Percentiles rank a stretch among this genome's conserved stretches.
phyloP scores from a whole-genome alignment of 1,140 invertebrate species.

The Bombus impatiens region DNA sequence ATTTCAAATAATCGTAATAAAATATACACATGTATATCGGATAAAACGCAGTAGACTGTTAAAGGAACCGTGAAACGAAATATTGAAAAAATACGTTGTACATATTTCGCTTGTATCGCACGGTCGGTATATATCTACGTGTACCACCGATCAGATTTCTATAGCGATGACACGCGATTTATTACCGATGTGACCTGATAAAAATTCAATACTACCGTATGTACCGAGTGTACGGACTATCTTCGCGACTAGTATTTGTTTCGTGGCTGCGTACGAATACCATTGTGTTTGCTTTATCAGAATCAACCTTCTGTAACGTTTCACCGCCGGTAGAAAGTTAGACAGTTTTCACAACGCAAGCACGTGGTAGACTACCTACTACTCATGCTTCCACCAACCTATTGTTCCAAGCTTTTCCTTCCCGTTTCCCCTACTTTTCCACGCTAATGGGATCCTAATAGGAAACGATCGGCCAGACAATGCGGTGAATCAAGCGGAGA shows the following conservation, averaged over 20 bases:
- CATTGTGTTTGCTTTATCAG: constrained; percentile 24
- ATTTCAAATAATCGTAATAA: too few species aligned
- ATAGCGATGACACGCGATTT: background rate
- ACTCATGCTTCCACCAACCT: constrained; percentile 1
- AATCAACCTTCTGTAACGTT: constrained; percentile 34
- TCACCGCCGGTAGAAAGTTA: constrained; percentile 35
- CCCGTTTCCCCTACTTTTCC: background rate
- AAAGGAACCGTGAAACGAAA: too few species aligned
- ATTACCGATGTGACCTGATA: background rate
- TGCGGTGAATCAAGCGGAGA: background rate
- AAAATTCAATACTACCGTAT: background rate
- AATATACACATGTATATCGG: too few species aligned
- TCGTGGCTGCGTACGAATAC: background rate
- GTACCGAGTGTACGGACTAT: background rate
- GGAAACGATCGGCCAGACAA: background rate
- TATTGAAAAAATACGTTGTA: too few species aligned
- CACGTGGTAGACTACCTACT: constrained; percentile 4
- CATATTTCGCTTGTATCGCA: too few species aligned
- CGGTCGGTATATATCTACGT: too few species aligned
- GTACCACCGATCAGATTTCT: background rate
- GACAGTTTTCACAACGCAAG: constrained; percentile 28
- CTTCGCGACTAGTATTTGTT: background rate
- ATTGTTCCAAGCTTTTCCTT: constrained; percentile 22
- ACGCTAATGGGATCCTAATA: background rate
- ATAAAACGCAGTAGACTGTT: too few species aligned